Evolutionary conservation across 2,888 invertebrate genomes (phyloP).

Genomic region (Drosophila eohydei): DNA sequence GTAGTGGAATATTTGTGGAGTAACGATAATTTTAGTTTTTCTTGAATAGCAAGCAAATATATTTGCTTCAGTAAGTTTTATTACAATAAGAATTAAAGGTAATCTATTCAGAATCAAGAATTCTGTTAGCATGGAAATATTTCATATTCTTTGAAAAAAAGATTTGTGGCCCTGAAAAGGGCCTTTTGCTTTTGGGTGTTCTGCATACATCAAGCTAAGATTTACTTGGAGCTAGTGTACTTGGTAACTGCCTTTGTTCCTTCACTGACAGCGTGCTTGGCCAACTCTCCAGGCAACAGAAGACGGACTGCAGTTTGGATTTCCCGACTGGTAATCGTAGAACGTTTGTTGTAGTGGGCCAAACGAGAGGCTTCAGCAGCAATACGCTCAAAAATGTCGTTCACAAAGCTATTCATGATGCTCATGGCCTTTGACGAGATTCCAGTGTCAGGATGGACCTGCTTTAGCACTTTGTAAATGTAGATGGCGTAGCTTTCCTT

Average conservation of each 20-base stretch:
- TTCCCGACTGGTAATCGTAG: constrained; percentile 61
- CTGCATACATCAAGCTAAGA: constrained; percentile 1
- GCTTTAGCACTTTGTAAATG: constrained; percentile 84
- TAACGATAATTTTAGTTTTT: too few species aligned
- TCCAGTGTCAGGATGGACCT: constrained; percentile 88
- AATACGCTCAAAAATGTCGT: constrained; percentile 90
- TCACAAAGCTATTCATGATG: constrained; percentile 91
- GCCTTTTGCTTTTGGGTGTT: constrained; percentile 24
- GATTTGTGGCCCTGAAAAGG: constrained; percentile 53
- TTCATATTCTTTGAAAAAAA: constrained; percentile 25
- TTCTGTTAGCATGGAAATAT: constrained; percentile 1
- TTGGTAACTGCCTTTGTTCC: constrained; percentile 51
- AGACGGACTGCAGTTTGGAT: constrained; percentile 60
- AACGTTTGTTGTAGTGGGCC: constrained; percentile 85
- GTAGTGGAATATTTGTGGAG: too few species aligned
- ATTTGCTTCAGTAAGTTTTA: too few species aligned
- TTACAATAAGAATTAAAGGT: background rate
- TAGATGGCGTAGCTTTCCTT: constrained; percentile 86
- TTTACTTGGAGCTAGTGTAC: constrained; percentile 71
- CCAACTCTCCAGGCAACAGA: constrained; percentile 55
- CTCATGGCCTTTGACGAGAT: constrained; percentile 90
- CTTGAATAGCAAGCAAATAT: too few species aligned
- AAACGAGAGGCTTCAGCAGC: constrained; percentile 88
- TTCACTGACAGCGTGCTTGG: constrained; percentile 47
- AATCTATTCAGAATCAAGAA: background rate